Base-by-base conservation (phyloP, 1,140 invertebrate genomes). In the Zaprionus ornatus region DNA sequence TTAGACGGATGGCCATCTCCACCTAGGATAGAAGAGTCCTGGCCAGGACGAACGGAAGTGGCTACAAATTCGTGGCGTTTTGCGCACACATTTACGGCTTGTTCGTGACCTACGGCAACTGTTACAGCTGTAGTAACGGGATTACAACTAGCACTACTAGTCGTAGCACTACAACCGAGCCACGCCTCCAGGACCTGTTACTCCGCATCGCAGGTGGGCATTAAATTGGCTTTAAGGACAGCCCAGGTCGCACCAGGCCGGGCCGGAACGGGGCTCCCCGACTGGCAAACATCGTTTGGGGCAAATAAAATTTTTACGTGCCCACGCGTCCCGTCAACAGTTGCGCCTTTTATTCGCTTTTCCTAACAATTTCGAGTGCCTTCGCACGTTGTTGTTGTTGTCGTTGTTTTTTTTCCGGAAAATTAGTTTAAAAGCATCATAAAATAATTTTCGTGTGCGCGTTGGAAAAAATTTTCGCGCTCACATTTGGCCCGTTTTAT, bases 391-490 rank as follows among this genome's bases (percentile, higher is more conserved):
- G 85, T 79, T 60, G 19, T 32, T 63, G 10, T 63, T 54, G 4
- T 74, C 80, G 71, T 76, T 63, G 76, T 32, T 64, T 55, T 60
- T 78, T 87, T 86, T 81, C 85, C 81, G 80, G 77, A 90, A 88
- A 88, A 88, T 88, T 88, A 88, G 81, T 90, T 88, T 88, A 90
- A 88, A 88, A 88, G 85, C 85, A 85, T 90, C 85, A 90, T 88
- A 88, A 88, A 88, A 88, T 90, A 76, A 88, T 88, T 85, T 90
- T 85, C 79, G 75, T 84, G 74, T 50, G 65, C 74, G 59, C 78
- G 65, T 50, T 63, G 56, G 56, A 60, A 76, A 82, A 78, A 69
- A 78, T 84, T 87, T 79, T 66, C 63, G 68, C 70, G 60, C 61
- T 70, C 61, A 35, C 73, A 75, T 75, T 75, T 75, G 60, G 45